phyloP scores from a whole-genome alignment of 2,113 vertebrate genomes.

The Vidua chalybeata region DNA sequence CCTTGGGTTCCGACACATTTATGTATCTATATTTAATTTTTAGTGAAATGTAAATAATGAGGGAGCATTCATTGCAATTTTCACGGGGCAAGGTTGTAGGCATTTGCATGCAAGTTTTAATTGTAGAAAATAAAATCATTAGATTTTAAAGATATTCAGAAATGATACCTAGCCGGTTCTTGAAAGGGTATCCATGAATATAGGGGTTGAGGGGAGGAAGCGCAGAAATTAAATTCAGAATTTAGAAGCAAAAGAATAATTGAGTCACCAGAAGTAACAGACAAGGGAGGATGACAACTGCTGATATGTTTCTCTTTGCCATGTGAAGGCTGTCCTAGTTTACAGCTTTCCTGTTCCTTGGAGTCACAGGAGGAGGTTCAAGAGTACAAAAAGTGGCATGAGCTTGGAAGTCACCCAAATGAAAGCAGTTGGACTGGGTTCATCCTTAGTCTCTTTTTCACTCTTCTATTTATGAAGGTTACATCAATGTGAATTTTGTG shows the following conservation, averaged over 20 bases:
- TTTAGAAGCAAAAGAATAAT: background rate
- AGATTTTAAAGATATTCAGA: background rate
- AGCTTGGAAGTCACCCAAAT: rapidly evolving
- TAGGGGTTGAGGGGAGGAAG: background rate
- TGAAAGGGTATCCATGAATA: background rate
- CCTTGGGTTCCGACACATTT: too few relatives aligned
- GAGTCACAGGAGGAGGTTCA: background rate
- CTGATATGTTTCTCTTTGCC: background rate
- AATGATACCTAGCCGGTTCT: rapidly evolving
- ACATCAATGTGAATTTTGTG: background rate
- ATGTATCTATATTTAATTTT: background rate
- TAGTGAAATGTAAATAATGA: background rate
- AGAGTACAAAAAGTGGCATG: background rate
- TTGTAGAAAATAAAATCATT: background rate
- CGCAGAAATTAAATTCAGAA: background rate
- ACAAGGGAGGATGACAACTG: background rate
- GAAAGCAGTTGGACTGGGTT: rapidly evolving
- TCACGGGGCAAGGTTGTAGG: background rate
- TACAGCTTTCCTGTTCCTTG: background rate
- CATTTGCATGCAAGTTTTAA: background rate
- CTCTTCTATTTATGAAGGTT: background rate
- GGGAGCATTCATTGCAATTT: background rate
- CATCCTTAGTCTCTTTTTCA: background rate
- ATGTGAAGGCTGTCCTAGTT: background rate
- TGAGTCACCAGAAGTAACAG: background rate